phyloP scores from a whole-genome alignment of 2,888 invertebrate species.

The Oligia strigilis region DNA sequence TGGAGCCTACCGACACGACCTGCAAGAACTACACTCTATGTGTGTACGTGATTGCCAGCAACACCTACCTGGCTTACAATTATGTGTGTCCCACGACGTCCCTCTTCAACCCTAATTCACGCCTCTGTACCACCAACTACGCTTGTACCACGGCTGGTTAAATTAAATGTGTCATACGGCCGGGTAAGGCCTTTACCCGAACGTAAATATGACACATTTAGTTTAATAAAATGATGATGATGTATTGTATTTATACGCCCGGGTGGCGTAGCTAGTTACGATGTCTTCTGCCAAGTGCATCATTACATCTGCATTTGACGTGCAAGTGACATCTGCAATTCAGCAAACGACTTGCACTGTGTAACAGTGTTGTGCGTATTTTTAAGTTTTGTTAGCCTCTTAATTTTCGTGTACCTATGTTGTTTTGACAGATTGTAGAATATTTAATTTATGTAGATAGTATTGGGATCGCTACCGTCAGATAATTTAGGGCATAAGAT shows the following conservation, averaged over 20 bases:
- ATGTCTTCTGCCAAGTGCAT: not conserved
- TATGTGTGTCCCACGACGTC: constrained; percentile 20
- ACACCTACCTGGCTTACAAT: constrained; percentile 17
- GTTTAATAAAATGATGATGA: too few relatives aligned
- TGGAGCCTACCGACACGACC: constrained; percentile 10
- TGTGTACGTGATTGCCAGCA: constrained; percentile 14
- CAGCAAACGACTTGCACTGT: too few relatives aligned
- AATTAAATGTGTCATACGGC: not conserved
- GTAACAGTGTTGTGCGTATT: too few relatives aligned
- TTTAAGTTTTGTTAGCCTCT: not conserved
- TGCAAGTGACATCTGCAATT: too few relatives aligned
- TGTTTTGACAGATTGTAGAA: not conserved
- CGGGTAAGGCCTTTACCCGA: too few relatives aligned
- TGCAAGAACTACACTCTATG: constrained; percentile 36
- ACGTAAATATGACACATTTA: too few relatives aligned
- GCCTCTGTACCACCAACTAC: constrained; percentile 22
- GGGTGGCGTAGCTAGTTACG: not conserved
- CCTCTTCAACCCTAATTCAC: constrained; percentile 20
- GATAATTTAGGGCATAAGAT: not conserved
- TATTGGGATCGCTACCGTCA: not conserved
- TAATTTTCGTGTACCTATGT: not conserved
- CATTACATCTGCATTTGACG: too few relatives aligned
- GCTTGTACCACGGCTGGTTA: constrained; percentile 22
- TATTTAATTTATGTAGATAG: not conserved
- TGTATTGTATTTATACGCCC: not conserved